Conservation (phyloP, 1,140 invertebrate species). For the Neotoxoptera formosana region DNA sequence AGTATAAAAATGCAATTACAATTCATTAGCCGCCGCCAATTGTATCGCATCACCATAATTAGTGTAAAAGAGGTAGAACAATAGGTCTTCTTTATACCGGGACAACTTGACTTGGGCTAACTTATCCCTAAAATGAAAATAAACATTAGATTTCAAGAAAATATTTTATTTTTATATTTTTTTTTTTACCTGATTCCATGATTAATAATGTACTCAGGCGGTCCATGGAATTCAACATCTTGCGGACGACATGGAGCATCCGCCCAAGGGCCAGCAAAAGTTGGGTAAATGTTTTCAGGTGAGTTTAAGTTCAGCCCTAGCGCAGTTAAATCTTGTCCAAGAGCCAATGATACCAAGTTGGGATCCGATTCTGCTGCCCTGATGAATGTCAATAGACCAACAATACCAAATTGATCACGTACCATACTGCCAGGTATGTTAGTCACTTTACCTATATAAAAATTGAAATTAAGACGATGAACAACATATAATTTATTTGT, state of each 20-base stretch:
- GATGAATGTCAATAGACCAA: slow-evolving; percentile 96
- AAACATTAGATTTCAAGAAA: not conserved
- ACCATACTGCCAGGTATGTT: slow-evolving; percentile 99
- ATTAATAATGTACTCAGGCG: slow-evolving; percentile 98
- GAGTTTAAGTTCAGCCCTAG: slow-evolving; percentile 98
- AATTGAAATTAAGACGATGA: not conserved
- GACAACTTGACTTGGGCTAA: slow-evolving; percentile 93
- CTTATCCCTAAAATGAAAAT: slow-evolving; percentile 76
- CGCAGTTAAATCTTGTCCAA: slow-evolving; percentile 96
- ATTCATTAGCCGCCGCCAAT: slow-evolving; percentile 92
- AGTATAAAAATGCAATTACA: slow-evolving; percentile 71
- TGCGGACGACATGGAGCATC: slow-evolving; percentile 96
- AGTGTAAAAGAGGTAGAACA: slow-evolving; percentile 99
- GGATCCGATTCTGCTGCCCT: slow-evolving; percentile 96
- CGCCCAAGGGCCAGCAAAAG: slow-evolving; percentile 97
- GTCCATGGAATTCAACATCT: slow-evolving; percentile 98
- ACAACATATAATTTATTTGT: not conserved
- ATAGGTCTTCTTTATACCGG: slow-evolving; percentile 97
- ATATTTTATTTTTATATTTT: not conserved
- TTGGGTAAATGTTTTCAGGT: slow-evolving; percentile 94
- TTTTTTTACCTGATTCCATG: slow-evolving; percentile 74
- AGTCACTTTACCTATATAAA: slow-evolving; percentile 82
- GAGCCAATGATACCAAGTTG: slow-evolving; percentile 91
- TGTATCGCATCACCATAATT: slow-evolving; percentile 98
- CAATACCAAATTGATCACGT: slow-evolving; percentile 99